Base-by-base conservation (phyloP, 2,888 invertebrate genomes). In the Tetrapedia diversipes region DNA sequence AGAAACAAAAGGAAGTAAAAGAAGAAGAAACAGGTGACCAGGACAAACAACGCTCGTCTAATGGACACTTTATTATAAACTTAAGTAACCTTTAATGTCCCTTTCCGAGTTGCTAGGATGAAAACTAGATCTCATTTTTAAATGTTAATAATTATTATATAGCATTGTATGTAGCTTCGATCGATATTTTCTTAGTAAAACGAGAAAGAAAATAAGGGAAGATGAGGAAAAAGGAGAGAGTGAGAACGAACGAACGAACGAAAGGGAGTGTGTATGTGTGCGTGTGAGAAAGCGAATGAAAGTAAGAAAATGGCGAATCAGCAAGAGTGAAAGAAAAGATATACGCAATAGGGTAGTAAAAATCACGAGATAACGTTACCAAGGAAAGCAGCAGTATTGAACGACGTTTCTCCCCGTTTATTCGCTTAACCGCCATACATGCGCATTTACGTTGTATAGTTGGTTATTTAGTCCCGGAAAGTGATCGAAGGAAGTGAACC, bases 401-500 rank as follows among this genome's bases (percentile, higher is more conserved):
- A 68, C 54, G 57, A 77, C 64, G 68, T 73, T 60, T 69, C 37
- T 64, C 59, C 73, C 65, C 41, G 59, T 74, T 72, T 75, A 71
- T 57, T 71, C 67, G 74, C 79, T 85, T 77, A 27, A 70, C 63
- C 73, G 56, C 45, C 56, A 64, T 43, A 53, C 79, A 53, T 86
- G 77, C 80, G 79, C 83, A 84, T 85, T 87, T 87, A 81, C 71
- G 79, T 87, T 87, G 70, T 74, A 56, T 49, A 73, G 63, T 45
- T 73, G 51, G 59, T 75, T 78, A 73, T 49, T 75, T 80, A 79
- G 72, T 68, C 74, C 61, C 64, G 66, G 73, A 56, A 78, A 67
- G 70, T 29, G 64, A 71, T 51, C 24, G 34, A 57, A 54, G 39
- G 47, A 72, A 32, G 92, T 92, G 92, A 92, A 92, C 91, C 93